phyloP scores from a whole-genome alignment of 2,888 invertebrate species.

The Auanema sp. region DNA sequence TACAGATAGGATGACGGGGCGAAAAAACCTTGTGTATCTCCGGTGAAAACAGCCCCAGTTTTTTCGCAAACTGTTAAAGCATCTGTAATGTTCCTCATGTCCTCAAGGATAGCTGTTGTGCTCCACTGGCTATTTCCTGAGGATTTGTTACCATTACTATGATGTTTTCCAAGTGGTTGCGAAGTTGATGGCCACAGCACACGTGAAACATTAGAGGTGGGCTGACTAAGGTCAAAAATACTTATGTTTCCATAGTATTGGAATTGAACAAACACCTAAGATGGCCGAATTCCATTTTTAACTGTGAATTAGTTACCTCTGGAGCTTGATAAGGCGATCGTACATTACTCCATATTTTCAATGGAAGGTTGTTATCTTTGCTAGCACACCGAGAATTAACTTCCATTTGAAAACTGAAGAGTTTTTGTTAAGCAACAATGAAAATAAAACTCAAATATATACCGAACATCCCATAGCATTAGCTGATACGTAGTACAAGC shows the following conservation, averaged over 20 bases:
- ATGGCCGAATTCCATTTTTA: no score
- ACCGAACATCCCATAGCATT: conserved; percentile 56
- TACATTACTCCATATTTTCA: conserved; percentile 16
- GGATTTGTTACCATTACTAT: conserved; percentile 8
- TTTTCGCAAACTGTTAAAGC: conserved; percentile 30
- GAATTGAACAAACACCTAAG: no score
- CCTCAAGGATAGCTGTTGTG: conserved; percentile 9
- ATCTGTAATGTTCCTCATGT: conserved; percentile 4
- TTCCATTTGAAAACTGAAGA: conserved; percentile 10
- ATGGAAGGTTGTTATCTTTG: conserved; percentile 1
- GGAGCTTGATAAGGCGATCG: conserved; percentile 10
- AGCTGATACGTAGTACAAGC: conserved; percentile 41
- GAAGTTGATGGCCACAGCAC: no score
- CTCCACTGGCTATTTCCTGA: conserved; percentile 28
- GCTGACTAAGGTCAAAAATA: no score
- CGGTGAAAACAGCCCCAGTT: conserved; percentile 37
- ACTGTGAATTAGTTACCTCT: neutral
- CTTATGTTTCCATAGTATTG: no score
- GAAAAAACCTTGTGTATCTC: conserved; percentile 22
- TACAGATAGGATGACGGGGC: neutral
- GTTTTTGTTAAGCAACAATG: neutral
- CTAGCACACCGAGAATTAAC: neutral
- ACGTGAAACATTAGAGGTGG: no score
- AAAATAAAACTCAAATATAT: neutral
- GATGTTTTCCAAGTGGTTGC: conserved; percentile 7